Evolutionary conservation across 1,140 invertebrate genomes (phyloP).

Genomic region (Diabrotica undecimpunctata): DNA sequence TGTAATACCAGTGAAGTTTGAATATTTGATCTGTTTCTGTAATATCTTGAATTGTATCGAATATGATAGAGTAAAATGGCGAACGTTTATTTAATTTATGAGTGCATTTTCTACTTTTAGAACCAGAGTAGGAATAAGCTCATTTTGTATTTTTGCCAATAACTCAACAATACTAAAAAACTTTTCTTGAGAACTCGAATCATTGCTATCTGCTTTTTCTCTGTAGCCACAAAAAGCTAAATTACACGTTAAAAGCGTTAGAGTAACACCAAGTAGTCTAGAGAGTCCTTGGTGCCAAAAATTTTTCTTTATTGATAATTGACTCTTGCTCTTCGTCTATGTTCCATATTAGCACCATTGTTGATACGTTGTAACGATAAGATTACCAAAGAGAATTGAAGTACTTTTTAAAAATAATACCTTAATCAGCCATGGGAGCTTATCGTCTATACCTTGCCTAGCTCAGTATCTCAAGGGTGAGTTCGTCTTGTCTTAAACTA

Average conservation of each 20-base stretch:
- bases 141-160: conserved; percentile 10
- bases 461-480: no score
- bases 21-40: conserved; percentile 25
- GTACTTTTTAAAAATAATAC: no score
- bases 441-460: no score
- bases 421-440: no score
- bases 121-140: conserved; percentile 21
- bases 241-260: conserved; percentile 31
- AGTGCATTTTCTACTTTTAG: no score
- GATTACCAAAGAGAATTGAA: no score
- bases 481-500: no score
- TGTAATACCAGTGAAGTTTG: conserved; percentile 25
- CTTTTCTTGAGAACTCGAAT: conserved; percentile 22
- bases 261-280: conserved; percentile 23
- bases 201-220: conserved; percentile 25
- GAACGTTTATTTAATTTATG: no score
- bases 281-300: conserved; percentile 16
- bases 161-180: conserved; percentile 19
- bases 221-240: conserved; percentile 29
- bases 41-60: no score
- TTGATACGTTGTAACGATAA: no score
- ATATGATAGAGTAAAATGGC: no score
- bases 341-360: no score
- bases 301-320: conserved; percentile 28
- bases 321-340: conserved; percentile 13